These are phyloP conservation scores for Drosophila saltans DNA, from an alignment of 1,140 invertebrate genomes.

Conservation along the genomic window DNA sequence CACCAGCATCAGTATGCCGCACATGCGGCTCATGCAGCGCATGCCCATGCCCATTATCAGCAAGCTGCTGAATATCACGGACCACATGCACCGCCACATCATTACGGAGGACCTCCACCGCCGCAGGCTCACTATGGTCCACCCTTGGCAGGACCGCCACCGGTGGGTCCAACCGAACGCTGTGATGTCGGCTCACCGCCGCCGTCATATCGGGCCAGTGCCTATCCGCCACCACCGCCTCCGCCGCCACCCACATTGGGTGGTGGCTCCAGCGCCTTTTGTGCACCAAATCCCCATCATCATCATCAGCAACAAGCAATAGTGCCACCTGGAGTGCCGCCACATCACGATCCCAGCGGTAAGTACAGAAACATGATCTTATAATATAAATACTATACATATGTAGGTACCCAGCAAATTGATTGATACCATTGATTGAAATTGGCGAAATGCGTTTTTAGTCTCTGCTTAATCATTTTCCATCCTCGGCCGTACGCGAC, in stretches of 20 bases:
- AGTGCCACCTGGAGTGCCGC: constrained; percentile 41
- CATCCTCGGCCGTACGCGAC: no score
- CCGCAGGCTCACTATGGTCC: constrained; percentile 60
- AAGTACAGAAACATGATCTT: constrained; percentile 28
- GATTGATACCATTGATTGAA: no score
- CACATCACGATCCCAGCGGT: constrained; percentile 79
- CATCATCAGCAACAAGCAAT: constrained; percentile 62
- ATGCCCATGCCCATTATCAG: constrained; percentile 54
- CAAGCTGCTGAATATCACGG: constrained; percentile 73
- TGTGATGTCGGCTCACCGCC: constrained; percentile 78
- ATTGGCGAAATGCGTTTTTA: no score
- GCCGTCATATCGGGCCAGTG: constrained; percentile 72
- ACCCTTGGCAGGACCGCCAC: constrained; percentile 47
- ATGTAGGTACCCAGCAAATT: no score
- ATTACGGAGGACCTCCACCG: constrained; percentile 43
- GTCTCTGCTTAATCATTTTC: no score
- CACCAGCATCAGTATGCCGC: constrained; percentile 71
- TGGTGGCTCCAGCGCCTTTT: constrained; percentile 75
- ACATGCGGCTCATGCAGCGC: constrained; percentile 54
- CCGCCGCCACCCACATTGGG: constrained; percentile 63
- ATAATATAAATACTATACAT: no score
- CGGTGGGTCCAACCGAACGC: constrained; percentile 57
- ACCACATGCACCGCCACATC: constrained; percentile 51
- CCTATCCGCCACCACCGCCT: constrained; percentile 58
- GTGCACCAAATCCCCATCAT: constrained; percentile 73